Evolutionary conservation across 2,797 vertebrate genomes (phyloP).

Genomic region (Tachyglossus aculeatus): DNA sequence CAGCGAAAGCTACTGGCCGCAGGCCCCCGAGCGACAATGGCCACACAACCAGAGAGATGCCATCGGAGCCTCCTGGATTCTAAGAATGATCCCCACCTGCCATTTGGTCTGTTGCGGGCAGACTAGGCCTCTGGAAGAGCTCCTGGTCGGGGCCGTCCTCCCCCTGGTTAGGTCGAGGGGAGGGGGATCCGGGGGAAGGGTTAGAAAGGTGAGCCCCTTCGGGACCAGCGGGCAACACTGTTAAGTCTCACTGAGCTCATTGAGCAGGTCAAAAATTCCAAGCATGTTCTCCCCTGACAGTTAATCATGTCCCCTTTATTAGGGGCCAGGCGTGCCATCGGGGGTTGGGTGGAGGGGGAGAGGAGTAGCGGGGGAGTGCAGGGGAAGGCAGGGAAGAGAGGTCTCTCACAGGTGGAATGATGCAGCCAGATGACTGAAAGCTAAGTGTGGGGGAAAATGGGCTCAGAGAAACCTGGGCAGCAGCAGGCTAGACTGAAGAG

Average conservation of each 20-base stretch:
- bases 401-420: conserved; percentile 46
- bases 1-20: too few relatives aligned
- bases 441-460: too few relatives aligned
- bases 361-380: background rate
- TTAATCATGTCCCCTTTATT: conserved; percentile 52
- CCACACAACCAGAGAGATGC: too few relatives aligned
- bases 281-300: conserved; percentile 60
- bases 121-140: background rate
- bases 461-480: conserved; percentile 15
- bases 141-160: background rate
- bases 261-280: conserved; percentile 68
- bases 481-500: too few relatives aligned
- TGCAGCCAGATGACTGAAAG: conserved; percentile 48
- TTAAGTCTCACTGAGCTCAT: conserved; percentile 51
- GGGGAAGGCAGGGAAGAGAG: background rate
- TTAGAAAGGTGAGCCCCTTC: conserved; percentile 34
- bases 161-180: background rate
- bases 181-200: conserved; percentile 36
- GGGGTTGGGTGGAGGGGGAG: conserved; percentile 25
- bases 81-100: too few relatives aligned
- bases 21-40: too few relatives aligned
- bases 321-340: conserved; percentile 57
- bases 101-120: too few relatives aligned
- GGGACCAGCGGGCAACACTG: conserved; percentile 30
- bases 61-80: too few relatives aligned